phyloP scores from a whole-genome alignment of 2,797 vertebrate genomes.

The Bradypodion ventrale region DNA sequence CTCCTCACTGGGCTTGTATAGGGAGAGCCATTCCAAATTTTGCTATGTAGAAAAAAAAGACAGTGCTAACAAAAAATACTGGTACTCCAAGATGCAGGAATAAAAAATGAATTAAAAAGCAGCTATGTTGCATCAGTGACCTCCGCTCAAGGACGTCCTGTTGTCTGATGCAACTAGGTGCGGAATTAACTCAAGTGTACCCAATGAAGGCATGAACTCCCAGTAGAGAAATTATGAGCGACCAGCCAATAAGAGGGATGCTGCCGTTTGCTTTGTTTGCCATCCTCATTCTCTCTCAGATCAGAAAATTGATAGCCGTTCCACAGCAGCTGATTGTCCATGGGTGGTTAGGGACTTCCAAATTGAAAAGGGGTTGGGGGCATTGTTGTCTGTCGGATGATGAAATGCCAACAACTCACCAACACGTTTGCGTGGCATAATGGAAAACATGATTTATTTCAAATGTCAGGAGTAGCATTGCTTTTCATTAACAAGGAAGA shows the following conservation, averaged over 20 bases:
- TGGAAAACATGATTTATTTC: constrained; percentile 55
- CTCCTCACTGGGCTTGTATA: not conserved
- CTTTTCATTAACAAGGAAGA: constrained; percentile 54
- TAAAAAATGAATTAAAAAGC: constrained; percentile 19
- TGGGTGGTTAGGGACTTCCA: constrained; percentile 64
- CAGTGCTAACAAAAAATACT: not conserved
- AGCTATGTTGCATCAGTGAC: constrained; percentile 33
- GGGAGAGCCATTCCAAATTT: not conserved
- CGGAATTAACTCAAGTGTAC: constrained; percentile 32
- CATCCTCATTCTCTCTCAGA: constrained; percentile 54
- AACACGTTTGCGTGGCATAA: constrained; percentile 38
- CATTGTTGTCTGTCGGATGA: constrained; percentile 47
- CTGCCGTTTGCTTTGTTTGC: constrained; percentile 19
- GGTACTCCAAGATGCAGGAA: not conserved
- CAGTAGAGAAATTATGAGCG: constrained; percentile 60
- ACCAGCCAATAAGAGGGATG: constrained; percentile 41
- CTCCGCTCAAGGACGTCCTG: constrained; percentile 38
- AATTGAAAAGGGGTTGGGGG: constrained; percentile 56
- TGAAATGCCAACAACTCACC: constrained; percentile 45
- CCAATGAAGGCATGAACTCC: constrained; percentile 38
- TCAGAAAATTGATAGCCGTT: constrained; percentile 67
- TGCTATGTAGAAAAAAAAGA: not conserved
- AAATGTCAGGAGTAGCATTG: constrained; percentile 39
- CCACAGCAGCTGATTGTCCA: constrained; percentile 40
- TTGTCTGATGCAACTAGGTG: constrained; percentile 47